phyloP scores from a whole-genome alignment of 1,140 invertebrate genomes.

The Odontomachus brunneus region DNA sequence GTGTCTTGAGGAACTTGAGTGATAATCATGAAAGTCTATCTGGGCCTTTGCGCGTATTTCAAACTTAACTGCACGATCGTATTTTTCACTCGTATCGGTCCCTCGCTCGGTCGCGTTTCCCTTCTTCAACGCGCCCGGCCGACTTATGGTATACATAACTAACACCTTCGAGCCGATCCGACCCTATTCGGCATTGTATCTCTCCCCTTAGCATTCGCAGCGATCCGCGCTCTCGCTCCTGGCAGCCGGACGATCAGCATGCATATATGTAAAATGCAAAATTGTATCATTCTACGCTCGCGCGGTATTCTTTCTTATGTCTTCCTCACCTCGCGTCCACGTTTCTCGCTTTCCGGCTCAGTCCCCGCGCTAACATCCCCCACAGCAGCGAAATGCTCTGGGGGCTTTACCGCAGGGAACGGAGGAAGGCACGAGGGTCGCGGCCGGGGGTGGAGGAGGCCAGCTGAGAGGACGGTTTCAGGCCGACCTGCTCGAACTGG shows the following conservation, averaged over 20 bases:
- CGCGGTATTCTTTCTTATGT: constrained; percentile 57
- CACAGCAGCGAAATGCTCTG: constrained; percentile 54
- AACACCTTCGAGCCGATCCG: constrained; percentile 10
- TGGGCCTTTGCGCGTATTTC: too few relatives aligned
- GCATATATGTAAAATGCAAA: constrained; percentile 74
- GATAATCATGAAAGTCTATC: too few relatives aligned
- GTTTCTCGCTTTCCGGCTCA: constrained; percentile 38
- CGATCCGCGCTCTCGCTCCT: constrained; percentile 2
- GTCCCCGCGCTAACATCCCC: constrained; percentile 30
- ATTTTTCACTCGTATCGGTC: background rate
- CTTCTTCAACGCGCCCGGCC: background rate
- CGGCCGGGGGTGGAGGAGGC: too few relatives aligned
- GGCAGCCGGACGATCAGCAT: constrained; percentile 61
- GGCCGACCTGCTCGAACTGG: constrained; percentile 76
- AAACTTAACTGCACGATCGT: background rate
- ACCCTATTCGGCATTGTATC: constrained; percentile 25
- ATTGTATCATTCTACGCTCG: constrained; percentile 66
- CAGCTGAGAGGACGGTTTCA: constrained; percentile 51
- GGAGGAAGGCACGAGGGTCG: too few relatives aligned
- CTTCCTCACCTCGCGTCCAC: background rate
- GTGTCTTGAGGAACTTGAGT: too few relatives aligned
- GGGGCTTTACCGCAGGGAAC: constrained; percentile 48
- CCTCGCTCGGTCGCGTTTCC: background rate
- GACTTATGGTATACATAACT: constrained; percentile 28
- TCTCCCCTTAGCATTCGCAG: background rate